Conservation (phyloP, 2,888 invertebrate species). For the Thysanoteuthis rhombus region DNA sequence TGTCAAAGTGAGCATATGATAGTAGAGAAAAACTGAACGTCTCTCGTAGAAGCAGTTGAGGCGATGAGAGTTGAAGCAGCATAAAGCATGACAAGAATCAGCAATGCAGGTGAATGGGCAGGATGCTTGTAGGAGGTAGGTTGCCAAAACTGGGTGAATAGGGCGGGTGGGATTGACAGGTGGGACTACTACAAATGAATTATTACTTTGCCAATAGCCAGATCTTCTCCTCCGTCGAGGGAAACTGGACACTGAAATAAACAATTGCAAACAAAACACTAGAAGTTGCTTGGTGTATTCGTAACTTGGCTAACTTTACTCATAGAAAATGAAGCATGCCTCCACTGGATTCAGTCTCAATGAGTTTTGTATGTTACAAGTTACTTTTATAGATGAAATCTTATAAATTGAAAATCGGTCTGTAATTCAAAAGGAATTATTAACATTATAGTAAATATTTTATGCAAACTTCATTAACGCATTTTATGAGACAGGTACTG, state of each 20-base stretch:
- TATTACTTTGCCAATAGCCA: slow-evolving; percentile 12
- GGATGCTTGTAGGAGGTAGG: neutral
- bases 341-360: neutral
- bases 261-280: neutral
- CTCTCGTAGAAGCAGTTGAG: neutral
- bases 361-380: too few relatives aligned
- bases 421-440: neutral
- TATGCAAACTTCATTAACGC: neutral
- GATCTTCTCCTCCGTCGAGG: slow-evolving; percentile 12
- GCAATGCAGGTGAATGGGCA: neutral
- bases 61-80: neutral
- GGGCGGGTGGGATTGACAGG: neutral
- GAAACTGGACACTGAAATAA: neutral
- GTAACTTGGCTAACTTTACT: neutral
- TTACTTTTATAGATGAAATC: too few relatives aligned
- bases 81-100: neutral
- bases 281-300: neutral
- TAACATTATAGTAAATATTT: neutral
- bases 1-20: neutral
- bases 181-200: neutral
- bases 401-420: too few relatives aligned
- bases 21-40: neutral
- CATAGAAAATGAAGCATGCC: neutral
- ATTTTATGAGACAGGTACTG: too few relatives aligned
- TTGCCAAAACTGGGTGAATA: neutral